Evolutionary conservation across 2,888 invertebrate species (phyloP).

Genomic region (Andrena minutula): DNA sequence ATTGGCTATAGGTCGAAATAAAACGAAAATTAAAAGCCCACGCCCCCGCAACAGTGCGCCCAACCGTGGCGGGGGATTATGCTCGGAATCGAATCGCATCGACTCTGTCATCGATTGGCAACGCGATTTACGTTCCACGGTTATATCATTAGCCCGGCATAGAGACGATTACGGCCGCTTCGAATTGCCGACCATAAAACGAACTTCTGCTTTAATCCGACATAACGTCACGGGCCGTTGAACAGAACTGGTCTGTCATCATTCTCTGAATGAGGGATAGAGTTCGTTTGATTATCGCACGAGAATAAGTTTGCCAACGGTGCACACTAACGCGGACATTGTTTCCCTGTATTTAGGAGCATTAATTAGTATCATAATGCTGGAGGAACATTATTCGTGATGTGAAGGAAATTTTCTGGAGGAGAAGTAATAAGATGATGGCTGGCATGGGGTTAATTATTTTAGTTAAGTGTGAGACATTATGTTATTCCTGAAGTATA

Average conservation of each 20-base stretch:
- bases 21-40: constrained; percentile 14
- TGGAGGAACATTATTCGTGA: no score
- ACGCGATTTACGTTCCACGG: constrained; percentile 46
- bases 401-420: no score
- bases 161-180: constrained; percentile 56
- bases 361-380: not conserved
- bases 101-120: constrained; percentile 40
- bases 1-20: constrained; percentile 12
- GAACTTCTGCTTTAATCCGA: constrained; percentile 76
- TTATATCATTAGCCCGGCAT: constrained; percentile 57
- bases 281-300: constrained; percentile 21
- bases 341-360: not conserved
- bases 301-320: constrained; percentile 18
- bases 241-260: constrained; percentile 51
- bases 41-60: not conserved
- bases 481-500: no score
- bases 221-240: constrained; percentile 68
- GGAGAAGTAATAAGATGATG: no score
- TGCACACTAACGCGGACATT: not conserved
- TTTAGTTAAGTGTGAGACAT: no score
- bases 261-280: constrained; percentile 47
- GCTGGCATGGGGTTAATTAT: no score
- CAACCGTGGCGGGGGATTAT: not conserved
- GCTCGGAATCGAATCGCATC: constrained; percentile 11
- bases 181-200: constrained; percentile 71